phyloP scores from a whole-genome alignment of 2,797 vertebrate species.

The Dipus sagitta region DNA sequence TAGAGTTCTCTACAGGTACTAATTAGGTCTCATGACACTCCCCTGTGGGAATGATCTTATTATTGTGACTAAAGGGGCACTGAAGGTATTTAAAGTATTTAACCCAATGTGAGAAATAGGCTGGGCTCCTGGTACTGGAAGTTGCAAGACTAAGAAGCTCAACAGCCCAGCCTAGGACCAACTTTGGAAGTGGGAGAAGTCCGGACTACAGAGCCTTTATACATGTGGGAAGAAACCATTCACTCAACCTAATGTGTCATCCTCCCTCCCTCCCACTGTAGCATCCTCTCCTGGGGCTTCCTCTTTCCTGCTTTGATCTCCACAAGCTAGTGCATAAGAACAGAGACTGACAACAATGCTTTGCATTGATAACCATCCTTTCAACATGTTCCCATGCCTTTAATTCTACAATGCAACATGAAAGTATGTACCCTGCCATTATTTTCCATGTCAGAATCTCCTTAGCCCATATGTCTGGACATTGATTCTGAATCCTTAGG shows the following conservation, averaged over 20 bases:
- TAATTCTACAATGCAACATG: neutral
- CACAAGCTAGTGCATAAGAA: neutral
- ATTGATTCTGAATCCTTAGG: neutral
- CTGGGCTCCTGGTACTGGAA: neutral
- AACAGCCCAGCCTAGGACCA: neutral
- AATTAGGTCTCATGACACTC: slow-evolving; percentile 73
- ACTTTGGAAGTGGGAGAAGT: neutral
- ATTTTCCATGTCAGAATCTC: neutral
- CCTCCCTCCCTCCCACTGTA: neutral
- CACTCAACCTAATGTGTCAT: neutral
- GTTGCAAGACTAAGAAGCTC: neutral
- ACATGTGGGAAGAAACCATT: neutral
- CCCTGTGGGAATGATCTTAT: slow-evolving; percentile 75
- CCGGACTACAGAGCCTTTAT: neutral
- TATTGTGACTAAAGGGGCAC: slow-evolving; percentile 69
- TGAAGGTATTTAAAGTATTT: slow-evolving; percentile 66
- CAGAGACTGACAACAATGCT: neutral
- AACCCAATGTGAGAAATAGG: slow-evolving; percentile 60
- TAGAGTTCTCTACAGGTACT: slow-evolving; percentile 65
- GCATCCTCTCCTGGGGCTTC: neutral
- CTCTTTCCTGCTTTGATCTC: neutral
- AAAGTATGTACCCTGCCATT: neutral
- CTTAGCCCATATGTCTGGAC: neutral
- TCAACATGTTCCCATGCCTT: neutral
- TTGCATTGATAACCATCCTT: neutral